phyloP scores from a whole-genome alignment of 2,113 vertebrate genomes.

The Pterocles gutturalis region DNA sequence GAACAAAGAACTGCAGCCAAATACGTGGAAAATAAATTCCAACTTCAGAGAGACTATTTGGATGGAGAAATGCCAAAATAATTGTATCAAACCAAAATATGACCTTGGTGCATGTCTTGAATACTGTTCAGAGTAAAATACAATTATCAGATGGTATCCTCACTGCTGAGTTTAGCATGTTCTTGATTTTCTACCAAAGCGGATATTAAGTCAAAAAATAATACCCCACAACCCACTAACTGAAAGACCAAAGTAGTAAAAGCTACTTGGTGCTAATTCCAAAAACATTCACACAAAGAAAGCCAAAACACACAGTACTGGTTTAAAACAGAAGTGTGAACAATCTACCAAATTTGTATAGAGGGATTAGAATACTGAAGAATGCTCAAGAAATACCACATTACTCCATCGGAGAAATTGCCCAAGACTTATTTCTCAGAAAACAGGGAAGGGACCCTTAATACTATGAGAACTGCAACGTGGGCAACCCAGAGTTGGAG shows the following conservation, averaged over 20 bases:
- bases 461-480: neutral
- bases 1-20: constrained; percentile 8
- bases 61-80: neutral
- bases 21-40: neutral
- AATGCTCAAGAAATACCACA: neutral
- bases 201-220: neutral
- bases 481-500: neutral
- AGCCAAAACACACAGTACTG: neutral
- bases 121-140: neutral
- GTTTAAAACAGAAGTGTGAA: neutral
- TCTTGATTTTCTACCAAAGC: neutral
- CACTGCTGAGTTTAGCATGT: neutral
- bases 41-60: neutral
- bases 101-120: neutral
- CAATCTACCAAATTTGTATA: neutral
- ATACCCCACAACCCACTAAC: neutral
- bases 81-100: neutral
- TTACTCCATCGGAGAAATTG: neutral
- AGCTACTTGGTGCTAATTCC: neutral
- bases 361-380: neutral
- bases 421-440: neutral
- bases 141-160: neutral
- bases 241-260: neutral
- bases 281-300: neutral
- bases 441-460: neutral